phyloP scores from a whole-genome alignment of 2,797 vertebrate genomes.

The Delichon dasypus region DNA sequence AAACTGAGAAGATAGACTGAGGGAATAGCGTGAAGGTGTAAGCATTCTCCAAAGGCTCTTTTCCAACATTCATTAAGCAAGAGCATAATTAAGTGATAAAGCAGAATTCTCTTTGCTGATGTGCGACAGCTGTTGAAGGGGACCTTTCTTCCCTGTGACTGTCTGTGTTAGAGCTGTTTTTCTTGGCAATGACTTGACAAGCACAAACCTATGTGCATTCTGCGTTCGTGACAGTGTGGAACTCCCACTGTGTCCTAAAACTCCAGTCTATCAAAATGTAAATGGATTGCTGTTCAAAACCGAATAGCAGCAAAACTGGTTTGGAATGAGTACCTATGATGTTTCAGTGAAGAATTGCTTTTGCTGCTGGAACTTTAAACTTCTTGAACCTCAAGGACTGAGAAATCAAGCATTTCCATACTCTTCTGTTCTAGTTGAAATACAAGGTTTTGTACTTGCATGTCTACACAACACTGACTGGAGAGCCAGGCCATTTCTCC shows the following conservation, averaged over 20 bases:
- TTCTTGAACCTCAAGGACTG: neutral
- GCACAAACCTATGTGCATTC: neutral
- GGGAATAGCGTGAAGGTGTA: neutral
- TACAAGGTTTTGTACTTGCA: neutral
- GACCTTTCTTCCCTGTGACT: neutral
- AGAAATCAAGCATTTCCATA: neutral
- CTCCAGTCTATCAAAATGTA: neutral
- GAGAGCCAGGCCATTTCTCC: neutral
- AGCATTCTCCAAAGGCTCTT: neutral
- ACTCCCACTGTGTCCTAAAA: neutral
- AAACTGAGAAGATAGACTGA: neutral
- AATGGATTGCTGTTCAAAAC: neutral
- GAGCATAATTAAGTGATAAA: neutral
- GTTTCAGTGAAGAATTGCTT: neutral
- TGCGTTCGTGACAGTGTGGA: neutral
- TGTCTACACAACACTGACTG: rapidly evolving
- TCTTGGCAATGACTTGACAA: neutral
- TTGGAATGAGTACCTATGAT: neutral
- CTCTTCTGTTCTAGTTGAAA: neutral
- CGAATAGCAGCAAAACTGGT: neutral
- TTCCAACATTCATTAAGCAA: neutral
- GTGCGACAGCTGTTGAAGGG: neutral
- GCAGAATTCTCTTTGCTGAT: neutral
- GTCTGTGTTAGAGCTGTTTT: neutral
- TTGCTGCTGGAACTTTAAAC: neutral